Percentiles rank a stretch among this genome's conserved stretches.
Evolutionary conservation across 1,140 invertebrate genomes (phyloP).

Genomic region (Semibalanus balanoides): DNA sequence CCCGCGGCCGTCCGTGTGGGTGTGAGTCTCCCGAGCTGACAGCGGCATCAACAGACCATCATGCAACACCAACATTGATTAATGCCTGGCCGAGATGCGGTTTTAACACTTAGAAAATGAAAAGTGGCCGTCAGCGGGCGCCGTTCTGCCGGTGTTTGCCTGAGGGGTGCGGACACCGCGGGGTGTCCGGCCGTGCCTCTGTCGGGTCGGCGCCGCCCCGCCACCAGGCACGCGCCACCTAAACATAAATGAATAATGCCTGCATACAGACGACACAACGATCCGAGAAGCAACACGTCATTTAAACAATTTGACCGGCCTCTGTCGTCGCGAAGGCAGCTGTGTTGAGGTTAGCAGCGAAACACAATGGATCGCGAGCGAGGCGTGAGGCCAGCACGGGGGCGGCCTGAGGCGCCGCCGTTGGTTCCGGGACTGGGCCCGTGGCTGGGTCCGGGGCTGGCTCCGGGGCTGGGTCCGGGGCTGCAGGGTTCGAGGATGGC

Average conservation of each 20-base stretch:
- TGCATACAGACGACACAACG: not conserved
- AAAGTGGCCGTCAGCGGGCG: not conserved
- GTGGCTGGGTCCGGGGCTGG: too few species aligned
- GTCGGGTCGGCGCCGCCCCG: not conserved
- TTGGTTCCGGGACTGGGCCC: too few species aligned
- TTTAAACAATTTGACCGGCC: not conserved
- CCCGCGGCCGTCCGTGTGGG: not conserved
- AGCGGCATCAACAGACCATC: not conserved
- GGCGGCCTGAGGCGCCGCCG: too few species aligned
- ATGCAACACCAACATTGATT: conserved; percentile 1
- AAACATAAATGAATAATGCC: not conserved
- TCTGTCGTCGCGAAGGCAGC: not conserved
- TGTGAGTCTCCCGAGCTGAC: not conserved
- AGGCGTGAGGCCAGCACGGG: too few species aligned
- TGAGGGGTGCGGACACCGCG: too few species aligned
- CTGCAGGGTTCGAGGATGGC: too few species aligned
- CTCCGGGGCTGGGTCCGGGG: too few species aligned
- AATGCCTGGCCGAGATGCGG: not conserved
- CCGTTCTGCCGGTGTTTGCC: not conserved
- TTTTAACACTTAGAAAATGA: conserved; percentile 3
- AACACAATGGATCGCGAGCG: not conserved
- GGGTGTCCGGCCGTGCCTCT: not conserved
- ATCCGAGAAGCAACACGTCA: not conserved
- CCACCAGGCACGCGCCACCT: not conserved
- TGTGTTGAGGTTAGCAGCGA: not conserved